A percentile compares a stretch with the other conserved stretches of the same genome.
Conservation (phyloP, 2,113 vertebrate genomes). For the Chionis minor region DNA sequence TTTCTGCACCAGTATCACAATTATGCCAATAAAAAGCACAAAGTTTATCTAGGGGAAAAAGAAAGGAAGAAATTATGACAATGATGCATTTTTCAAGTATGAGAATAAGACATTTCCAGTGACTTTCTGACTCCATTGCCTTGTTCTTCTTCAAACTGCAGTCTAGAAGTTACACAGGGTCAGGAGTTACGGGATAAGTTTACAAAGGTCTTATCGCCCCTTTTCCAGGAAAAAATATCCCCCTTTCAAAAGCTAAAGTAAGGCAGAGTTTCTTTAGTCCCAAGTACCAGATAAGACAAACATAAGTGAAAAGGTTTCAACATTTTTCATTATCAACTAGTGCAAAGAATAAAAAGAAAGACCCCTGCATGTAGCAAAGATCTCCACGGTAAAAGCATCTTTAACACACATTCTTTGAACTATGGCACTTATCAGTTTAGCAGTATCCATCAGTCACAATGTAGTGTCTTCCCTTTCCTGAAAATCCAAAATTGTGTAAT, state of each 20-base stretch:
- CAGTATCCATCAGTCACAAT: rapidly evolving
- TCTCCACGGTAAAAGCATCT: neutral
- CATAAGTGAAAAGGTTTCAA: neutral
- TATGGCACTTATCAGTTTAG: neutral
- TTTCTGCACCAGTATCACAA: constrained; percentile 98
- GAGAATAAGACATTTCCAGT: neutral
- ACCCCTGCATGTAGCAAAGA: neutral
- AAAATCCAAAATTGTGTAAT: neutral
- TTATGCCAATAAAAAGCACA: constrained; percentile 95
- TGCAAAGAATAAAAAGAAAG: neutral
- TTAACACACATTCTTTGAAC: neutral
- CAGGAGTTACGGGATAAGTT: neutral
- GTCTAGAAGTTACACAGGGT: neutral
- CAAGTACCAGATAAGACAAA: neutral
- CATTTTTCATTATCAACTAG: neutral
- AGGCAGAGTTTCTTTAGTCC: neutral
- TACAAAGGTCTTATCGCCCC: neutral
- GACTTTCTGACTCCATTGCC: neutral
- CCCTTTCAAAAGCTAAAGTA: neutral
- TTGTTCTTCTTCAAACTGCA: neutral
- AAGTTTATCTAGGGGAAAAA: constrained; percentile 87
- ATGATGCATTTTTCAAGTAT: neutral
- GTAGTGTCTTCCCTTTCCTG: neutral
- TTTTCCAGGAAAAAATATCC: neutral
- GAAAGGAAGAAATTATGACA: neutral